Evolutionary conservation across 2,113 vertebrate genomes (phyloP).

Genomic region (Brachirus orientalis): DNA sequence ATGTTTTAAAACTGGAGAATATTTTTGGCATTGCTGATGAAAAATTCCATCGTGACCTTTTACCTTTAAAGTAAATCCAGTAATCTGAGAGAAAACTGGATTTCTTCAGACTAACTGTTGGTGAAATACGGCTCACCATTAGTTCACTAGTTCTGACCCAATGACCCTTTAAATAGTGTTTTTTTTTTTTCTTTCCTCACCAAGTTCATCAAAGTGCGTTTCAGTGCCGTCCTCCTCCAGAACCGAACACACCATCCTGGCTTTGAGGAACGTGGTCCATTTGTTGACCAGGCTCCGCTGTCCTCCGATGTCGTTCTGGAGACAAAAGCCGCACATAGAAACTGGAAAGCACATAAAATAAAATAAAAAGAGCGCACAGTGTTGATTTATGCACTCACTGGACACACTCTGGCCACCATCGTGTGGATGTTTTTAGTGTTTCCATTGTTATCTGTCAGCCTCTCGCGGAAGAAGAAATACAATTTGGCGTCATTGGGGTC

Average conservation of each 20-base stretch:
- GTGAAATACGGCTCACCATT: too few relatives aligned
- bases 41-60: too few relatives aligned
- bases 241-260: conserved; percentile 95
- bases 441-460: conserved; percentile 91
- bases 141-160: too few relatives aligned
- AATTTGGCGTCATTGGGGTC: conserved; percentile 95
- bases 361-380: background rate
- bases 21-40: too few relatives aligned
- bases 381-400: conserved; percentile 82
- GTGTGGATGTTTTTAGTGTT: conserved; percentile 95
- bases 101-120: too few relatives aligned
- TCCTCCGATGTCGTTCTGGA: conserved; percentile 94
- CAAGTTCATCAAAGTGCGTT: conserved; percentile 96
- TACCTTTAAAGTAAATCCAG: too few relatives aligned
- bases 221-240: conserved; percentile 95
- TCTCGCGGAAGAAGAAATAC: conserved; percentile 97
- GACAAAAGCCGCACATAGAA: conserved; percentile 6
- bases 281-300: conserved; percentile 98
- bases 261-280: conserved; percentile 98
- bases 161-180: too few relatives aligned
- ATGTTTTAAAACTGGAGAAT: too few relatives aligned
- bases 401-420: conserved; percentile 97
- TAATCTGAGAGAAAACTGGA: too few relatives aligned
- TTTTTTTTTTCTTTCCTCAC: conserved; percentile 75
- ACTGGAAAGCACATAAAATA: background rate